Conservation (phyloP, 92 coral and sea anemone genomes). For the Bergia sp. region DNA sequence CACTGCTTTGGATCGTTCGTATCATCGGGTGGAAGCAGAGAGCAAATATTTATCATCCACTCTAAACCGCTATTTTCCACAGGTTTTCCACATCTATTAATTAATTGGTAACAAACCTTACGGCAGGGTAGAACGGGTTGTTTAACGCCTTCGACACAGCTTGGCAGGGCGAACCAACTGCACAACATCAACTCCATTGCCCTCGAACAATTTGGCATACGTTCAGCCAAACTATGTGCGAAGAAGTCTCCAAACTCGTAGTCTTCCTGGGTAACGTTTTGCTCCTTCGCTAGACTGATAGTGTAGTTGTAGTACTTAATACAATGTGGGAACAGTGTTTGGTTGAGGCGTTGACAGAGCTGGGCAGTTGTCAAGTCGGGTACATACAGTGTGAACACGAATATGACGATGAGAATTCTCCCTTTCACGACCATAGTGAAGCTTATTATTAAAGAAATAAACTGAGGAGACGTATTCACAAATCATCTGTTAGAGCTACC, state of each 20-base stretch:
- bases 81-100: conserved; percentile 22
- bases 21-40: conserved; percentile 3
- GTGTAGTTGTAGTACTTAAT: conserved; percentile 32
- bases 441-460: not conserved
- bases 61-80: conserved; percentile 5
- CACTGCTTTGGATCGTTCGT: not conserved
- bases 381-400: not conserved
- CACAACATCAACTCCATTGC: conserved; percentile 33
- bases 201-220: conserved; percentile 18
- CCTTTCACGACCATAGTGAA: not conserved
- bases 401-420: not conserved
- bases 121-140: conserved; percentile 24
- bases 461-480: not conserved
- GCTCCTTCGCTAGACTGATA: not conserved
- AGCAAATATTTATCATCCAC: conserved; percentile 33
- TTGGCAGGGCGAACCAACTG: conserved; percentile 18
- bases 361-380: not conserved
- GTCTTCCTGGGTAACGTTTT: conserved; percentile 21
- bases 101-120: conserved; percentile 25
- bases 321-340: conserved; percentile 26
- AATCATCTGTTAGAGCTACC: not conserved
- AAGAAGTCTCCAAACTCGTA: not conserved
- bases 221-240: not conserved
- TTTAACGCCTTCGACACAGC: conserved; percentile 18
- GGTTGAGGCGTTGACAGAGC: conserved; percentile 18